phyloP scores from a whole-genome alignment of 2,888 invertebrate species.

The Cephus nigrinus region DNA sequence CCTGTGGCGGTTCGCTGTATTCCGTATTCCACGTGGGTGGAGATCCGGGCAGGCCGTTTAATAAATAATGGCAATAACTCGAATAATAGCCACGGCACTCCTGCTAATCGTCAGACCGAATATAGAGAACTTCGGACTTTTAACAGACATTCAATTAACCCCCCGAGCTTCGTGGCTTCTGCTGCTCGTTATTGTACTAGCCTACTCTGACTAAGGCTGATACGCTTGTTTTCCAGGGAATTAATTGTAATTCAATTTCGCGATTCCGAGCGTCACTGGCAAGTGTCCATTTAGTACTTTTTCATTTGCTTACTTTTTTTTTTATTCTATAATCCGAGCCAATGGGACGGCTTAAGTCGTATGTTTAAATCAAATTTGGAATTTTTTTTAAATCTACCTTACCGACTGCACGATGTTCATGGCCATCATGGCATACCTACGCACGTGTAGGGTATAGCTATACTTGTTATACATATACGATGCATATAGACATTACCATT shows the following conservation, averaged over 20 bases:
- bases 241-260: background rate
- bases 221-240: background rate
- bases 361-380: background rate
- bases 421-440: background rate
- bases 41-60: background rate
- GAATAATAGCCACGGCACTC: background rate
- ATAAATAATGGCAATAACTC: background rate
- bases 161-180: background rate
- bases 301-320: background rate
- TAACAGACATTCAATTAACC: background rate
- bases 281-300: background rate
- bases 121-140: background rate
- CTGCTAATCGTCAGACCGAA: background rate
- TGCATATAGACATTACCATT: background rate
- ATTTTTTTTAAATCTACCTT: background rate
- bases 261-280: background rate
- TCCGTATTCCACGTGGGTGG: background rate
- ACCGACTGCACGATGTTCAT: background rate
- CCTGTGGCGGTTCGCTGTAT: background rate
- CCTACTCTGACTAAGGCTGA: background rate
- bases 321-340: background rate
- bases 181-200: background rate
- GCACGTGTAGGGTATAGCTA: background rate
- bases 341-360: background rate
- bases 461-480: background rate